A percentile compares a stretch with the other conserved stretches of the same genome.
phyloP scores from a whole-genome alignment of 2,113 vertebrate species.

The Phrynosoma platyrhinos region DNA sequence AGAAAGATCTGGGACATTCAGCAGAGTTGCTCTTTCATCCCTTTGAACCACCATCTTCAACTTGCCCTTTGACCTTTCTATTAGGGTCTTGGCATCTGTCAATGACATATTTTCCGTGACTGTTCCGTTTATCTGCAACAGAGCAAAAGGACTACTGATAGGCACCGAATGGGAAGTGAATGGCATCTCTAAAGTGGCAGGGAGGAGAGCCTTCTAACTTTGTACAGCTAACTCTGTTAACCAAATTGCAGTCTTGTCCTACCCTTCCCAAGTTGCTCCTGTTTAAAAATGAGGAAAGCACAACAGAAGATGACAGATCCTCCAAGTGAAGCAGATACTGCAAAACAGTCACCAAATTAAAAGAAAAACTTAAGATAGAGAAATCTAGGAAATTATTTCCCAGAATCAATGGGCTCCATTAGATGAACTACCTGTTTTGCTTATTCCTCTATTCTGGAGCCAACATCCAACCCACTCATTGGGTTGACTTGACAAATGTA shows the following conservation, averaged over 20 bases:
- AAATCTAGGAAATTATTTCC: slow-evolving; percentile 1
- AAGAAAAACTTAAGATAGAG: not conserved
- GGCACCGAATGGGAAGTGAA: slow-evolving; percentile 36
- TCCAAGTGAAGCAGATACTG: not conserved
- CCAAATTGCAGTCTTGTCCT: not conserved
- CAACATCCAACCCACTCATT: not conserved
- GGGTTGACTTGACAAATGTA: not conserved
- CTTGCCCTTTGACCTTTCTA: slow-evolving; percentile 99
- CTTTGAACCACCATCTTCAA: slow-evolving; percentile 99
- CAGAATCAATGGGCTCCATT: not conserved
- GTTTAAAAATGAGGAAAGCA: not conserved
- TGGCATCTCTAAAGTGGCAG: not conserved
- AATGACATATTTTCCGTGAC: slow-evolving; percentile 99
- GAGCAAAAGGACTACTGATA: slow-evolving; percentile 44
- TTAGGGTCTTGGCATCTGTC: slow-evolving; percentile 98
- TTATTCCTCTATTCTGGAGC: not conserved
- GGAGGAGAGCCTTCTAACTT: not conserved
- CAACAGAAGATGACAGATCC: not conserved
- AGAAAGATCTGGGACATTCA: slow-evolving; percentile 96
- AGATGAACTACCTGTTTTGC: not conserved
- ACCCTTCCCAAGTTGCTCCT: not conserved
- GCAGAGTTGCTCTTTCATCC: slow-evolving; percentile 93
- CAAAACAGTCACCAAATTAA: not conserved
- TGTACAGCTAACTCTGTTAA: not conserved
- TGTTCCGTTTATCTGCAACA: slow-evolving; percentile 95